Evolutionary conservation across 2,113 vertebrate genomes (phyloP).

Genomic region (Diphyllodes magnificus): DNA sequence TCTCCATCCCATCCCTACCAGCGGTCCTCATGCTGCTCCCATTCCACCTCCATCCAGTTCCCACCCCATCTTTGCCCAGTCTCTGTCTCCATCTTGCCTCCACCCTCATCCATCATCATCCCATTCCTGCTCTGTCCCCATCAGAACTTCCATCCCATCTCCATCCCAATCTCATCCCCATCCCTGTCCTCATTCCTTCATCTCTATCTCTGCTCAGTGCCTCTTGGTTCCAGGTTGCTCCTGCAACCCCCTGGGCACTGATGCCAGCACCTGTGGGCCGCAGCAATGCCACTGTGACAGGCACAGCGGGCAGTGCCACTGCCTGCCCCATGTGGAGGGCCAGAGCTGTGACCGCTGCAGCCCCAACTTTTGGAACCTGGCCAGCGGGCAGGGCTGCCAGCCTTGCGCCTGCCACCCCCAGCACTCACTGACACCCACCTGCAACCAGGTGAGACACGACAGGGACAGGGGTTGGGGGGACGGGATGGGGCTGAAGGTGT

Average conservation of each 20-base stretch:
- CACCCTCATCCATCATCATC: background rate
- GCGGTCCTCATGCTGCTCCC: background rate
- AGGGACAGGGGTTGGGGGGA: rapidly evolving
- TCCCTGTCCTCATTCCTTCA: background rate
- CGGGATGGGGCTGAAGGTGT: too few relatives aligned
- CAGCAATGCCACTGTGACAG: conserved; percentile 85
- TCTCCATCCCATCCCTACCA: background rate
- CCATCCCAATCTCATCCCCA: background rate
- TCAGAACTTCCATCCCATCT: background rate
- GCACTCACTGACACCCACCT: conserved; percentile 79
- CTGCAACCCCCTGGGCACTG: conserved; percentile 87
- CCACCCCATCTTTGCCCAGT: background rate
- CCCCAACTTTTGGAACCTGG: conserved; percentile 91
- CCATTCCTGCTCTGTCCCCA: background rate
- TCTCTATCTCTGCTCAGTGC: background rate
- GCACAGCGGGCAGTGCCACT: conserved; percentile 86
- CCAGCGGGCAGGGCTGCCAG: conserved; percentile 83
- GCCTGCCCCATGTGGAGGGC: conserved; percentile 84
- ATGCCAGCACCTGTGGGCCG: conserved; percentile 78
- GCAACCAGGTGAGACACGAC: conserved; percentile 81
- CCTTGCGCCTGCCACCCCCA: conserved; percentile 84
- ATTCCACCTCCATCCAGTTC: background rate
- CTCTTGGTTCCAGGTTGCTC: conserved; percentile 77
- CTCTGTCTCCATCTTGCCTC: background rate
- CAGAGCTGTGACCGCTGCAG: conserved; percentile 88